Percentiles rank a stretch among this genome's conserved stretches.
Evolutionary conservation across 2,888 invertebrate species (phyloP).

Genomic region (Sinohyriopsis cumingii): DNA sequence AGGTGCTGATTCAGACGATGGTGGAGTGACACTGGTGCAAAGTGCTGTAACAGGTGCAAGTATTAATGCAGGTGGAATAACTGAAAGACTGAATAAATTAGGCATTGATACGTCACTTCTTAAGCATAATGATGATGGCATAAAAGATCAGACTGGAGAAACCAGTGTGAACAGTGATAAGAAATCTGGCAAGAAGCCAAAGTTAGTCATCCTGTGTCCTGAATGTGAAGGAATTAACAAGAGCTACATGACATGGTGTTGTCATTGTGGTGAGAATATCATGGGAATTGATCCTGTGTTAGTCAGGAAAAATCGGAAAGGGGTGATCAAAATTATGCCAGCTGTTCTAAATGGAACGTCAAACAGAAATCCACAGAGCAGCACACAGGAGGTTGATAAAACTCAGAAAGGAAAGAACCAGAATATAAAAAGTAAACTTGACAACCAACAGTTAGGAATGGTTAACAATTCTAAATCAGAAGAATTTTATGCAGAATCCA

Average conservation of each 20-base stretch:
- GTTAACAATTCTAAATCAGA: too few species aligned
- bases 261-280: constrained; percentile 60
- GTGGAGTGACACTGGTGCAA: constrained; percentile 36
- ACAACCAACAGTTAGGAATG: too few species aligned
- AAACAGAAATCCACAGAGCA: too few species aligned
- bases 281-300: constrained; percentile 58
- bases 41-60: constrained; percentile 42
- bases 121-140: constrained; percentile 14
- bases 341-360: neutral
- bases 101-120: constrained; percentile 52
- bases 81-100: constrained; percentile 53
- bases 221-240: constrained; percentile 61
- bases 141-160: neutral
- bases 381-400: too few species aligned
- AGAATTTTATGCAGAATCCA: too few species aligned
- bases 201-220: constrained; percentile 53
- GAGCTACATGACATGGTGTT: constrained; percentile 64
- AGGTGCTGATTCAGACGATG: constrained; percentile 12
- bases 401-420: too few species aligned
- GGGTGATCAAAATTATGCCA: constrained; percentile 29
- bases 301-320: constrained; percentile 42
- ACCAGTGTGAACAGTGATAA: neutral
- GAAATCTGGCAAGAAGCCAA: constrained; percentile 26
- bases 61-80: constrained; percentile 57
- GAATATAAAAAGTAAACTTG: too few species aligned